A percentile compares a stretch with the other conserved stretches of the same genome.
phyloP scores from a whole-genome alignment of 2,113 vertebrate species.

The Melierax canorus region DNA sequence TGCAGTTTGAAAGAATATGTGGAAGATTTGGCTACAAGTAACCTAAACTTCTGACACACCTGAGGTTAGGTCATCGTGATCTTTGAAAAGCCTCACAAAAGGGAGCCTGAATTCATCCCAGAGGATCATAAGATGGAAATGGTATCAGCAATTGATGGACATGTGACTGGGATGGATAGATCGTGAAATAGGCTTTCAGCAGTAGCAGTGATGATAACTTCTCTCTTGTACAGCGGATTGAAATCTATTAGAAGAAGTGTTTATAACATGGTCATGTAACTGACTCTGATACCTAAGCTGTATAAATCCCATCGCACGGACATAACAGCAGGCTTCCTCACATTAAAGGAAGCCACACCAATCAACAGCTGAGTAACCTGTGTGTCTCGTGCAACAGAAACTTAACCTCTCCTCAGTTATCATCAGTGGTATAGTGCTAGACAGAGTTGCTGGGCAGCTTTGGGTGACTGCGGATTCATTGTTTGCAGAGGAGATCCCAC shows the following conservation, averaged over 20 bases:
- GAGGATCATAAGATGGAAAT: not conserved
- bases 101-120: not conserved
- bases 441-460: not conserved
- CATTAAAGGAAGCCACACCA: not conserved
- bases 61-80: not conserved
- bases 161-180: not conserved
- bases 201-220: not conserved
- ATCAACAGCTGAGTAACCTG: not conserved
- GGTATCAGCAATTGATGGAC: not conserved
- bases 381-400: not conserved
- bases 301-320: not conserved
- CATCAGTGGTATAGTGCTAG: not conserved
- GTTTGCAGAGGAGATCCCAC: not conserved
- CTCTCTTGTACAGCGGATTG: not conserved
- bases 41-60: not conserved
- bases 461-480: not conserved
- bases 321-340: not conserved
- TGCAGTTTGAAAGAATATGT: not conserved
- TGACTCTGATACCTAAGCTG: not conserved
- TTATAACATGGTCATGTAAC: rapidly evolving
- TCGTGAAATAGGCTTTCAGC: not conserved
- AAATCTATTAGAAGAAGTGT: not conserved
- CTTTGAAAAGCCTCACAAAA: not conserved
- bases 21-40: not conserved
- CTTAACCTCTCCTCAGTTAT: not conserved